Evolutionary conservation across 2,113 vertebrate genomes (phyloP), one percentile per base, ranked within the genome.

Genomic region (Dasyprocta punctata): DNA sequence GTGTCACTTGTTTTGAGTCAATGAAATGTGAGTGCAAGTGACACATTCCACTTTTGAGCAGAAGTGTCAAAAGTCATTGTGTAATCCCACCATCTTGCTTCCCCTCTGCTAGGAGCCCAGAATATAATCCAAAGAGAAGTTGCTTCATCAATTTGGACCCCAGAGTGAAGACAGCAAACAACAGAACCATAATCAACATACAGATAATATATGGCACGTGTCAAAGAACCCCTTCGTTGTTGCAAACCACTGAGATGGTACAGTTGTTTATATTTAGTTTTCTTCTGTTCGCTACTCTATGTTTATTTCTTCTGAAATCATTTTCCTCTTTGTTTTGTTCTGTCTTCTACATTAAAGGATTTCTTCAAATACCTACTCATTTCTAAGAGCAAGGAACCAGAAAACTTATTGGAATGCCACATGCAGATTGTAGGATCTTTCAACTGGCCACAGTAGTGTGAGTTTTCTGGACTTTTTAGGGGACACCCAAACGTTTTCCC

Each of bases 331-430:
- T 90, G 14, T 85, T 85, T 94, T 88, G 33, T 56, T 87, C 44
- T 54, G 52, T 88, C 47, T 94, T 91, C 33, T 20, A 94, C 52
- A 54, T 93, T 77, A 83, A 92, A 92, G 41, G 41, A 78, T 87
- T 92, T 92, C 52, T 28, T 95, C 41, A 75, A 89, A 89, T 96
- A 33, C 75, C 47, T 47, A 49, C 36, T 94, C 61, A 86, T 89
- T 95, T 95, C 81, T 95, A 87, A 97, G 26, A 89, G 33, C 44
- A 7, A 54, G 49, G 61, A 89, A 87, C 38, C 94, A 82, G 89
- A 78, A 93, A 58, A 19, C 10, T 20, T 83, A 52, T 49, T 95
- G 49, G 28, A 94, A 89, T 49, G 82, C 26, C 73, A 7, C 10
- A 19, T 58, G 26, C 30, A 94, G 13, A 77, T 36, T 61, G 6